phyloP scores from a whole-genome alignment of 2,113 vertebrate genomes.

The Nycticryphes semicollaris region DNA sequence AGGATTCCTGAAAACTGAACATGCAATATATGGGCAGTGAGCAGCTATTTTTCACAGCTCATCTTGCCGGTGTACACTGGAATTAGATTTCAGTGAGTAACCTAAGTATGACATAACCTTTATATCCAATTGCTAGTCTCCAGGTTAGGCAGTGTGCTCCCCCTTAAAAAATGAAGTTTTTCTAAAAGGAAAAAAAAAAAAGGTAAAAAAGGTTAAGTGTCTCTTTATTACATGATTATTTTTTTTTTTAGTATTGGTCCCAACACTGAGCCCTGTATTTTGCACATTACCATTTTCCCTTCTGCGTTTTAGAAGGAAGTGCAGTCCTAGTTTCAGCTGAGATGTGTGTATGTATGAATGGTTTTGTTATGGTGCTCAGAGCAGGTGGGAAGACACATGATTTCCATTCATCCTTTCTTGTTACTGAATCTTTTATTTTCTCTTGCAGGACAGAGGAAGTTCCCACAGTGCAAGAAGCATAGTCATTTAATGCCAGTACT shows the following conservation, averaged over 20 bases:
- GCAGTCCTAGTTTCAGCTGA: not conserved
- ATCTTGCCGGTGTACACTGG: not conserved
- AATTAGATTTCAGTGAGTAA: not conserved
- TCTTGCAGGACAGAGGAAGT: constrained; percentile 87
- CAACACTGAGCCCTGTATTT: too few relatives aligned
- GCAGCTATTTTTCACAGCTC: not conserved
- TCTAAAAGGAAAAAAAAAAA: not conserved
- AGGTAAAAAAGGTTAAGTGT: not conserved
- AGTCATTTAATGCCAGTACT: constrained; percentile 78
- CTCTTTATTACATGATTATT: not conserved
- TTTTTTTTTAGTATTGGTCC: too few relatives aligned
- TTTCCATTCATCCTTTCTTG: not conserved
- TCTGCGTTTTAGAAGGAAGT: not conserved
- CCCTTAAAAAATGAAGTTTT: not conserved
- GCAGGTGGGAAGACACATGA: not conserved
- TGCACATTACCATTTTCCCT: not conserved
- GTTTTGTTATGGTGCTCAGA: not conserved
- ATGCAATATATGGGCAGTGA: not conserved
- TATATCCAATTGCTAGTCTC: not conserved
- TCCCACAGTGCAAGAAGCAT: constrained; percentile 89
- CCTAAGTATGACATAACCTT: not conserved
- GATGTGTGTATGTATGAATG: not conserved
- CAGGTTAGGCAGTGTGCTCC: not conserved
- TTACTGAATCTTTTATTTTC: constrained; percentile 43
- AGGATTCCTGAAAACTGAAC: not conserved